Percentiles rank a stretch among this genome's conserved stretches.
phyloP scores from a whole-genome alignment of 2,797 vertebrate species.

The Lemur catta region DNA sequence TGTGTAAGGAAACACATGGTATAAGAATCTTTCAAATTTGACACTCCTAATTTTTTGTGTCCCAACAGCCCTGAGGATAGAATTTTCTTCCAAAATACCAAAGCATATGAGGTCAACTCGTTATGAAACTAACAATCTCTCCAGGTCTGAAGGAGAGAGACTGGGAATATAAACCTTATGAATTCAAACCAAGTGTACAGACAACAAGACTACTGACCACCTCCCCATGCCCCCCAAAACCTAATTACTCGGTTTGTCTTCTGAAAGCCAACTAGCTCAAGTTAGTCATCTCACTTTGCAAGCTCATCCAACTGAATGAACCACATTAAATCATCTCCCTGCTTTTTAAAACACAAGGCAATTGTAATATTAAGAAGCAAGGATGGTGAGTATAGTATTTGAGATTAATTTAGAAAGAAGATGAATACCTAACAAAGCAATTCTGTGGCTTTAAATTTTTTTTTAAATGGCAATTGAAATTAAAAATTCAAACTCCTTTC shows the following conservation, averaged over 20 bases:
- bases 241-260: conserved; percentile 25
- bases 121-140: neutral
- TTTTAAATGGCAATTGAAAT: neutral
- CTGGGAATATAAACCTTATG: neutral
- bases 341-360: conserved; percentile 31
- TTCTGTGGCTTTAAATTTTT: conserved; percentile 66
- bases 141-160: neutral
- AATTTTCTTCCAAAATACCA: conserved; percentile 12
- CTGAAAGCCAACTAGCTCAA: neutral
- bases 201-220: neutral
- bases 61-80: neutral
- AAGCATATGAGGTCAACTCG: neutral
- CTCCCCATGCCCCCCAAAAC: neutral
- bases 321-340: neutral
- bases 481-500: neutral
- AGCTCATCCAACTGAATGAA: conserved; percentile 21
- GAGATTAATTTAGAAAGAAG: conserved; percentile 69
- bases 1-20: neutral
- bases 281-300: neutral
- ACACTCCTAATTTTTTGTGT: conserved; percentile 1
- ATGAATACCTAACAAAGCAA: conserved; percentile 67
- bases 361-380: neutral
- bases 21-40: conserved; percentile 26
- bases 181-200: neutral
- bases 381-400: conserved; percentile 2